A percentile compares a stretch with the other conserved stretches of the same genome.
phyloP scores from a whole-genome alignment of 2,113 vertebrate species.

The Thomomys bottae region DNA sequence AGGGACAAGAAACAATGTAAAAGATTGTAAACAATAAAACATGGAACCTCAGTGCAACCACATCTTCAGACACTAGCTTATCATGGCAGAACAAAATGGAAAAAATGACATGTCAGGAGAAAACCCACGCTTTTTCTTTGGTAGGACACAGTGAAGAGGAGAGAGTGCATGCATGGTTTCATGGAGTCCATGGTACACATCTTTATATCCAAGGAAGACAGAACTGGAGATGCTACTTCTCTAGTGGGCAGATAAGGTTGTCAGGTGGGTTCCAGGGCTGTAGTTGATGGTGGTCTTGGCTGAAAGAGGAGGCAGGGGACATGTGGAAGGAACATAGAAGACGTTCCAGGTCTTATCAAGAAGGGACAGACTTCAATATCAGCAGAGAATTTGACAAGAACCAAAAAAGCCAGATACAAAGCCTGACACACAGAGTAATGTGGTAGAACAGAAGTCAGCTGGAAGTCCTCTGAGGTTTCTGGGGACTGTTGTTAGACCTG shows the following conservation, averaged over 20 bases:
- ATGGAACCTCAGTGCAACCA: neutral
- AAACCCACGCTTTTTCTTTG: constrained; percentile 42
- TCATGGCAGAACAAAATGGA: neutral
- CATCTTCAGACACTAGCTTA: neutral
- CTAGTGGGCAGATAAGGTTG: neutral
- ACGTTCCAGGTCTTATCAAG: neutral
- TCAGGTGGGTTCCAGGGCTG: neutral
- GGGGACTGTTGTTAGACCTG: neutral
- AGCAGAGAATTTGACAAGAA: constrained; percentile 14
- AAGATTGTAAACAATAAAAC: constrained; percentile 10
- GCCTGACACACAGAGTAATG: neutral
- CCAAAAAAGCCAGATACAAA: neutral
- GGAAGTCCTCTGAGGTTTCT: neutral
- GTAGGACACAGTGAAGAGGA: neutral
- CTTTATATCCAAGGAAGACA: neutral
- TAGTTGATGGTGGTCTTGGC: neutral
- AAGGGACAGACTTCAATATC: neutral
- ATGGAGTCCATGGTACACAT: neutral
- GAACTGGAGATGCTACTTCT: neutral
- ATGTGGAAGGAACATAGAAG: neutral
- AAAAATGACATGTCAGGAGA: neutral
- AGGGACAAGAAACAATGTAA: neutral
- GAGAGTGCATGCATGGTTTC: neutral
- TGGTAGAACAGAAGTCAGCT: neutral
- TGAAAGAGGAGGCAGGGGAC: neutral